Percentiles rank a stretch among this genome's conserved stretches.
Evolutionary conservation across 2,888 invertebrate species (phyloP).

Genomic region (Sipha maydis): DNA sequence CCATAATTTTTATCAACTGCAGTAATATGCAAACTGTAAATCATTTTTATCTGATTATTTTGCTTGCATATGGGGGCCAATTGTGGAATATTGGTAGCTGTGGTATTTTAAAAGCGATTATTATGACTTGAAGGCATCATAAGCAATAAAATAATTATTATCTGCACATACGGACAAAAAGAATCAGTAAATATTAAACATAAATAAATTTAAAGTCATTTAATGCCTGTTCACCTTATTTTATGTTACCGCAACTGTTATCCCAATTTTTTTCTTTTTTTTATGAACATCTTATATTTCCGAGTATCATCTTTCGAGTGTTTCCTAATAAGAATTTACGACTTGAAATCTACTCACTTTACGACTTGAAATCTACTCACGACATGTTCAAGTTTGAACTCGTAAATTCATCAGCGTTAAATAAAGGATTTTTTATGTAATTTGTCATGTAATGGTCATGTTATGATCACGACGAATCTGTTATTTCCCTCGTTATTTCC

Average conservation of each 20-base stretch:
- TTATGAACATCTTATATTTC: slow-evolving; percentile 14
- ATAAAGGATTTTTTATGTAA: slow-evolving; percentile 25
- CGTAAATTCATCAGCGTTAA: slow-evolving; percentile 48
- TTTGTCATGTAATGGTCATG: no score
- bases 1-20: slow-evolving; percentile 10
- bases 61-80: neutral
- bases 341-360: slow-evolving; percentile 19
- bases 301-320: neutral
- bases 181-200: slow-evolving; percentile 42
- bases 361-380: slow-evolving; percentile 10
- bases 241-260: slow-evolving; percentile 23
- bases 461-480: neutral
- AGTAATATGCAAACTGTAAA: neutral
- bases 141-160: slow-evolving; percentile 52
- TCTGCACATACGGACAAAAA: slow-evolving; percentile 20
- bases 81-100: slow-evolving; percentile 28
- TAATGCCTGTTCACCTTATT: slow-evolving; percentile 41
- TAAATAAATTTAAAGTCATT: slow-evolving; percentile 23
- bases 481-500: neutral
- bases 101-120: slow-evolving; percentile 30
- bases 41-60: slow-evolving; percentile 36
- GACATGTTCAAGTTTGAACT: neutral
- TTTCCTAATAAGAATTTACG: slow-evolving; percentile 35
- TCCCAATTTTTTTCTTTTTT: slow-evolving; percentile 29
- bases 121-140: slow-evolving; percentile 40